phyloP scores from a whole-genome alignment of 2,888 invertebrate genomes.

The Drosophila quinaria region DNA sequence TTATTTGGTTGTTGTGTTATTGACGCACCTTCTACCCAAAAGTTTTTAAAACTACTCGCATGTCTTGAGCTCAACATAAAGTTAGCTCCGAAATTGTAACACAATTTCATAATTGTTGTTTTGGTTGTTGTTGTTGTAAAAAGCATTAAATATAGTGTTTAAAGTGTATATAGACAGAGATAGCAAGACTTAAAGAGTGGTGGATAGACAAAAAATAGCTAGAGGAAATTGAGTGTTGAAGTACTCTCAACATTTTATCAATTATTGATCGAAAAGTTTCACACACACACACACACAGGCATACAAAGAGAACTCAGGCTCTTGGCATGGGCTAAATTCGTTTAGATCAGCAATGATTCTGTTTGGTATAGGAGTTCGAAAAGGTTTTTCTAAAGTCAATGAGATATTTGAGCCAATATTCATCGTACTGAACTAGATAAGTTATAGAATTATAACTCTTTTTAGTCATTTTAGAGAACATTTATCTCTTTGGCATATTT shows the following conservation, averaged over 20 bases:
- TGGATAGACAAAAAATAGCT: constrained; percentile 24
- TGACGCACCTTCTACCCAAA: constrained; percentile 78
- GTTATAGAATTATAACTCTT: background rate
- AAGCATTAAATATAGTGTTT: constrained; percentile 60
- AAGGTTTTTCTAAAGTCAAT: background rate
- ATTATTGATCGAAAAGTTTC: constrained; percentile 44
- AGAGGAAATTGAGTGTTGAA: constrained; percentile 8
- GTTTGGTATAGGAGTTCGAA: background rate
- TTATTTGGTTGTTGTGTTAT: constrained; percentile 63
- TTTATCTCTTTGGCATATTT: background rate
- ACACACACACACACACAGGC: constrained; percentile 53
- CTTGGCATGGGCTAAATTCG: constrained; percentile 9
- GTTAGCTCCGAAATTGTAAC: constrained; percentile 33
- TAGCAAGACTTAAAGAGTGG: constrained; percentile 20
- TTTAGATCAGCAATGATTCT: constrained; percentile 1
- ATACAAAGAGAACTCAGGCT: constrained; percentile 25
- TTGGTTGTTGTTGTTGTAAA: constrained; percentile 43
- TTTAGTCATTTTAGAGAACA: background rate
- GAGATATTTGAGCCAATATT: background rate
- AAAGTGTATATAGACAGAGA: constrained; percentile 26
- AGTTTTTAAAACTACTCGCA: constrained; percentile 42
- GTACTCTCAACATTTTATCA: constrained; percentile 26
- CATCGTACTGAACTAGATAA: background rate
- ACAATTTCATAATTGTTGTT: constrained; percentile 18
- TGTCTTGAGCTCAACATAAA: constrained; percentile 28